phyloP scores from a whole-genome alignment of 2,113 vertebrate genomes.

The Vicugna pacos region DNA sequence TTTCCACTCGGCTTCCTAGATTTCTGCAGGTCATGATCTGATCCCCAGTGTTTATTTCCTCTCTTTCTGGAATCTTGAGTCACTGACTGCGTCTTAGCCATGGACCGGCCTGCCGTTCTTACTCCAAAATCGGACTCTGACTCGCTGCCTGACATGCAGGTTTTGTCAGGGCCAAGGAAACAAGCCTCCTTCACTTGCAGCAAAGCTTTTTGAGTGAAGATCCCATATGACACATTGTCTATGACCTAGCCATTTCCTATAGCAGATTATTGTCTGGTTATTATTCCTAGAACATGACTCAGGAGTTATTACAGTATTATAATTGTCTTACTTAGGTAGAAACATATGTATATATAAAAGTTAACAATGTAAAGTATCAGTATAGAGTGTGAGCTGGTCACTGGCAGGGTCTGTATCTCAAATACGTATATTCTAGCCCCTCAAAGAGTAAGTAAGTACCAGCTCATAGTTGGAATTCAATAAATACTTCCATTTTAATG shows the following conservation, averaged over 20 bases:
- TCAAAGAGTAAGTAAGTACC: neutral
- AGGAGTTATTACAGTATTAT: neutral
- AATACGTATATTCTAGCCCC: constrained; percentile 19
- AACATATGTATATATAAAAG: neutral
- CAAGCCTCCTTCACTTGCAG: neutral
- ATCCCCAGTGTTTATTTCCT: constrained; percentile 19
- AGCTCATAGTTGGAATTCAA: neutral
- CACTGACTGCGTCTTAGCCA: neutral
- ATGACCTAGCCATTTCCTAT: neutral
- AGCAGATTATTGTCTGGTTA: constrained; percentile 27
- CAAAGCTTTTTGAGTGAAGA: neutral
- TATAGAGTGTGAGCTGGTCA: neutral
- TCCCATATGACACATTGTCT: neutral
- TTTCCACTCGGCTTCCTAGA: constrained; percentile 1
- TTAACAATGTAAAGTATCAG: neutral
- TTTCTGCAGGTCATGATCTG: neutral
- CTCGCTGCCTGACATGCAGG: neutral
- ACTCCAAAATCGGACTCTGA: neutral
- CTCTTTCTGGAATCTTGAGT: constrained; percentile 32
- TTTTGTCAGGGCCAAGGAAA: neutral
- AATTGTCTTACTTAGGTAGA: neutral
- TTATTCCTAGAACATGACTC: constrained; percentile 35
- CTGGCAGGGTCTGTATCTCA: neutral
- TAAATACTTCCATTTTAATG: constrained; percentile 44
- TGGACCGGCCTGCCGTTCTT: neutral